Percentiles rank a stretch among this genome's conserved stretches.
phyloP scores from a whole-genome alignment of 2,113 vertebrate genomes.

The Channa argus region DNA sequence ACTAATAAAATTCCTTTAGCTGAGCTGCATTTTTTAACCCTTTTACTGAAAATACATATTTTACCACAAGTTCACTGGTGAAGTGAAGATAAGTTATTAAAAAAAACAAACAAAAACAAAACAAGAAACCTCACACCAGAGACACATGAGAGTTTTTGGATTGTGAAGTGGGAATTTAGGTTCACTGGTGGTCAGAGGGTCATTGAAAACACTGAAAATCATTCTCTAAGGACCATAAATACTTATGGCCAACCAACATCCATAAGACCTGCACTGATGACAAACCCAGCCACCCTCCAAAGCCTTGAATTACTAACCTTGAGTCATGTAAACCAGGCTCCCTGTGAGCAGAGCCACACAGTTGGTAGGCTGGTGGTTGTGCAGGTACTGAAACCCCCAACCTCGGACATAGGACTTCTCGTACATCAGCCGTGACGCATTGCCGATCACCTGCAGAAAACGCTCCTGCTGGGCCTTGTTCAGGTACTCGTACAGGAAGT shows the following conservation, averaged over 20 bases:
- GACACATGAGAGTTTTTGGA: too few relatives aligned
- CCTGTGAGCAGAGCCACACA: slow-evolving; percentile 96
- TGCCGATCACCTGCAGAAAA: slow-evolving; percentile 96
- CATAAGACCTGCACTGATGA: neutral
- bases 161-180: neutral
- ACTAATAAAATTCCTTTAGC: slow-evolving; percentile 20
- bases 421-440: slow-evolving; percentile 93
- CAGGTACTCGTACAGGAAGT: slow-evolving; percentile 94
- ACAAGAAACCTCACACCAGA: neutral
- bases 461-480: slow-evolving; percentile 92
- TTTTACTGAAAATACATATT: neutral
- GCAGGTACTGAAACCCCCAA: slow-evolving; percentile 98
- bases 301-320: slow-evolving; percentile 83
- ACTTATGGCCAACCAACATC: neutral
- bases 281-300: neutral
- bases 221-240: neutral
- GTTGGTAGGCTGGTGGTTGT: slow-evolving; percentile 99
- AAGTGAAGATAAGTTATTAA: too few relatives aligned
- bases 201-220: neutral
- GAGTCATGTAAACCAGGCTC: slow-evolving; percentile 95
- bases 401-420: slow-evolving; percentile 94
- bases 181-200: neutral
- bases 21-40: slow-evolving; percentile 2
- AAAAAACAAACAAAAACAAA: too few relatives aligned
- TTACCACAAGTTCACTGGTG: neutral